Percentiles rank a stretch among this genome's conserved stretches.
These are phyloP conservation scores for Corythornis cristatus DNA, from an alignment of 2,113 vertebrate species.

Conservation along the genomic window DNA sequence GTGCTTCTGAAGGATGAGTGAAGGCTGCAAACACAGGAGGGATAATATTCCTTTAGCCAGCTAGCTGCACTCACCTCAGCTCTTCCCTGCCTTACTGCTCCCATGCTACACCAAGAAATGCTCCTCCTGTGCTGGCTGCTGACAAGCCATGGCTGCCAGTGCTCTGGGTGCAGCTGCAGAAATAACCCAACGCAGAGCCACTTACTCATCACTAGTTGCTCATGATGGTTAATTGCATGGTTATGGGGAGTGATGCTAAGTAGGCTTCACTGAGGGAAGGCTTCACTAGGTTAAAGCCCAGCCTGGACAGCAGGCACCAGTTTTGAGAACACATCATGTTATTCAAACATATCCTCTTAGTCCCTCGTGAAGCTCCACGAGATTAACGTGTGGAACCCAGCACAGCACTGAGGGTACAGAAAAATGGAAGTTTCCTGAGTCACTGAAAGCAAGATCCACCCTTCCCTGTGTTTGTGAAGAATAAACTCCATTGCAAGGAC, in stretches of 20 bases:
- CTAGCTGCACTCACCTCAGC: background rate
- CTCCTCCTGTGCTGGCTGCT: fast-evolving
- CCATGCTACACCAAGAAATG: background rate
- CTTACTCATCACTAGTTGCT: background rate
- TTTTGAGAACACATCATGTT: background rate
- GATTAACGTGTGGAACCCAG: background rate
- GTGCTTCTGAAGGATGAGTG: background rate
- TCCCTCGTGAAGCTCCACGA: background rate
- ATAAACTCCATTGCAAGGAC: background rate
- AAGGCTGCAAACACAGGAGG: background rate
- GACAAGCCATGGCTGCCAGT: background rate
- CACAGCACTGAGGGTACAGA: background rate
- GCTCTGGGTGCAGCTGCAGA: fast-evolving
- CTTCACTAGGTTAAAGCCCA: background rate
- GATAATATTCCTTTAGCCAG: background rate
- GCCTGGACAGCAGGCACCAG: background rate
- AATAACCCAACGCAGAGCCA: background rate
- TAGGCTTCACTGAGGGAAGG: background rate
- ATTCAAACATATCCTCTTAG: background rate
- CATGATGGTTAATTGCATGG: background rate
- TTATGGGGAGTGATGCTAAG: background rate
- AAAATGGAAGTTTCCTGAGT: background rate
- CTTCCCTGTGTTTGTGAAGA: background rate
- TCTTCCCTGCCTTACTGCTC: background rate
- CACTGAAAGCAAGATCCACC: background rate